Percentiles rank a stretch among this genome's conserved stretches.
Evolutionary conservation across 2,113 vertebrate genomes (phyloP).

Genomic region (Calyptommatus sinebrachiatus): DNA sequence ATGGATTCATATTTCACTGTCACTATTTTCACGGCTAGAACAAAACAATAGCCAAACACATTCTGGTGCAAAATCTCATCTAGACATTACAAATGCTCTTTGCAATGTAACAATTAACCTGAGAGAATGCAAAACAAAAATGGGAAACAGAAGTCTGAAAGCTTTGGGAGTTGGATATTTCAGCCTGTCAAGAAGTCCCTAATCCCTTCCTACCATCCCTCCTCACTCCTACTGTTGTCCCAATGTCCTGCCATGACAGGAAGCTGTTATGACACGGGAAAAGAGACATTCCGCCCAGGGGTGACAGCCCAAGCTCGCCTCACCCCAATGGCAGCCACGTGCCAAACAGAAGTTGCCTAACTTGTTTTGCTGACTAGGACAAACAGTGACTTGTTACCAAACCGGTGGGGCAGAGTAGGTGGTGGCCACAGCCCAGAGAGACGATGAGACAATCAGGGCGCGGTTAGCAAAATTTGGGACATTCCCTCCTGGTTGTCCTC

Average conservation of each 20-base stretch:
- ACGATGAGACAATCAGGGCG: conserved; percentile 23
- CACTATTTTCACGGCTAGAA: background rate
- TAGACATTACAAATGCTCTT: background rate
- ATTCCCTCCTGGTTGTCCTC: conserved; percentile 19
- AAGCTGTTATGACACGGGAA: conserved; percentile 20
- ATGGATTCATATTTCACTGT: background rate
- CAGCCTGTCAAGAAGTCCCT: accelerated
- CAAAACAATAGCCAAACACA: background rate
- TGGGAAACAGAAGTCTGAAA: conserved; percentile 6
- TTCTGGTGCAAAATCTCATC: background rate
- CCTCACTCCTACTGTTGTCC: background rate
- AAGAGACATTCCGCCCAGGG: conserved; percentile 6
- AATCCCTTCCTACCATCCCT: conserved; percentile 36
- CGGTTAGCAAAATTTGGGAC: background rate
- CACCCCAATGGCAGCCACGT: conserved; percentile 11
- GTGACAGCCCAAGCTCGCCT: conserved; percentile 19
- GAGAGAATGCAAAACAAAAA: background rate
- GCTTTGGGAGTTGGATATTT: conserved; percentile 50
- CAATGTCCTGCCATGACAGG: conserved; percentile 33
- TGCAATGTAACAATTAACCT: background rate
- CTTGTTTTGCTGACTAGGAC: conserved; percentile 20
- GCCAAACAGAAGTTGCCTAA: conserved; percentile 16
- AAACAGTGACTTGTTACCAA: conserved; percentile 18
- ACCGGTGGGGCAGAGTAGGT: conserved; percentile 23
- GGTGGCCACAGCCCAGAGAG: conserved; percentile 12